A percentile compares a stretch with the other conserved stretches of the same genome.
Evolutionary conservation across 2,113 vertebrate species (phyloP).

Genomic region (Hassar affinis): DNA sequence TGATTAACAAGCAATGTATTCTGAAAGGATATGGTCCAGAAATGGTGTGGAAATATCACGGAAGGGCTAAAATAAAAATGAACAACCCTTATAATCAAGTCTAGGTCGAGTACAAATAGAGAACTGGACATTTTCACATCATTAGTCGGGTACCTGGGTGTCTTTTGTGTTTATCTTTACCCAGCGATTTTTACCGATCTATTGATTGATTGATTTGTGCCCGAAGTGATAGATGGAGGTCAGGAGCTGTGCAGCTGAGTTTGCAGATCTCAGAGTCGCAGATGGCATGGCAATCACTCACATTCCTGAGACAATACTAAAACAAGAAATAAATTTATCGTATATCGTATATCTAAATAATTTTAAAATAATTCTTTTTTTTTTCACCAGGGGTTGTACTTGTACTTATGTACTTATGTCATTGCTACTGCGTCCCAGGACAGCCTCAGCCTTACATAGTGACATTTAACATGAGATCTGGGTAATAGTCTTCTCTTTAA

Average conservation of each 20-base stretch:
- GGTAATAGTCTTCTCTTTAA: not conserved
- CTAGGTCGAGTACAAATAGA: not conserved
- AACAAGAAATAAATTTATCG: not conserved
- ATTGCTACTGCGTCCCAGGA: not conserved
- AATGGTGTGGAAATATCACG: not conserved
- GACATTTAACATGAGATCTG: not conserved
- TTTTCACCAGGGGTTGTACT: not conserved
- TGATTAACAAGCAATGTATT: not conserved
- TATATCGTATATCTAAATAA: too few species aligned
- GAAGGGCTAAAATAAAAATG: not conserved
- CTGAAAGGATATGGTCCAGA: not conserved
- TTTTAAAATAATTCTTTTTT: too few species aligned
- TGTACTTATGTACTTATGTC: not conserved
- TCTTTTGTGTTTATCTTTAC: not conserved
- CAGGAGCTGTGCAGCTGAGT: slow-evolving; percentile 3
- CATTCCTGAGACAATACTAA: not conserved
- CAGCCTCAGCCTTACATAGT: not conserved
- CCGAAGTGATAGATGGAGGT: slow-evolving; percentile 18
- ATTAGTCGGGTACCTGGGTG: not conserved
- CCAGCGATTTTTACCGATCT: not conserved
- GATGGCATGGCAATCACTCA: not conserved
- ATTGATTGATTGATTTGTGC: slow-evolving; percentile 27
- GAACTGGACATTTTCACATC: not conserved
- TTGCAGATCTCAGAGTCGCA: slow-evolving; percentile 22
- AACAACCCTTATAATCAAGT: not conserved